phyloP scores from a whole-genome alignment of 2,888 invertebrate species.

The Scaptomyza tumidula region DNA sequence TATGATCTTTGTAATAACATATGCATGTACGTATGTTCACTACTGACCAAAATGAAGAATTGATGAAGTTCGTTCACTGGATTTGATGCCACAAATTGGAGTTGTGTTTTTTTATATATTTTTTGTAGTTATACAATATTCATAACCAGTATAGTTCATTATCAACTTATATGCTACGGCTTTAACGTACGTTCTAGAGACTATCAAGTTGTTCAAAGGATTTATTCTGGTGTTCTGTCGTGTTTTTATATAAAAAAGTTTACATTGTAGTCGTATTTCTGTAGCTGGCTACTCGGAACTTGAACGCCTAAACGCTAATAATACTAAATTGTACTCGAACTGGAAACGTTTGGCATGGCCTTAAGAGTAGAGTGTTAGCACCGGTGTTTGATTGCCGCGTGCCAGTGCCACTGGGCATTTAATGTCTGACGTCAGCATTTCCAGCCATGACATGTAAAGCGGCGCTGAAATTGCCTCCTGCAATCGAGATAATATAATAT shows the following conservation, averaged over 20 bases:
- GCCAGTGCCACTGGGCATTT: constrained; percentile 93
- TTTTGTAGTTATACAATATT: constrained; percentile 45
- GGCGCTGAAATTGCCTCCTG: constrained; percentile 94
- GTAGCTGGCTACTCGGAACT: constrained; percentile 52
- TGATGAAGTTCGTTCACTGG: constrained; percentile 40
- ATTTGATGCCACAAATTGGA: constrained; percentile 38
- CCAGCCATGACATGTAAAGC: constrained; percentile 98
- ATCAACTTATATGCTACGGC: constrained; percentile 59
- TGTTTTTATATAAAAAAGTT: constrained; percentile 25
- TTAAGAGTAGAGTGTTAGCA: constrained; percentile 95
- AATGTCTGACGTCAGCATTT: constrained; percentile 93
- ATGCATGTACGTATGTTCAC: constrained; percentile 33
- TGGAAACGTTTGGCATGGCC: constrained; percentile 56
- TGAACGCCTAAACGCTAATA: constrained; percentile 76
- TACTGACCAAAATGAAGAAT: constrained; percentile 39
- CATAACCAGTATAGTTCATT: constrained; percentile 50
- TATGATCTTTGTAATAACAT: constrained; percentile 16
- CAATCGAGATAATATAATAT: constrained; percentile 18
- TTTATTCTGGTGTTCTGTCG: constrained; percentile 19
- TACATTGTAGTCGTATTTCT: constrained; percentile 9
- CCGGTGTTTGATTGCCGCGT: constrained; percentile 94
- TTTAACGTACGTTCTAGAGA: constrained; percentile 57
- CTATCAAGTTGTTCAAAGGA: constrained; percentile 51
- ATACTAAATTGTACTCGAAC: constrained; percentile 79
- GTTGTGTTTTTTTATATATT: constrained; percentile 43